These are phyloP conservation scores for Scomber scombrus DNA, from an alignment of 2,113 vertebrate species.

Conservation along the genomic window DNA sequence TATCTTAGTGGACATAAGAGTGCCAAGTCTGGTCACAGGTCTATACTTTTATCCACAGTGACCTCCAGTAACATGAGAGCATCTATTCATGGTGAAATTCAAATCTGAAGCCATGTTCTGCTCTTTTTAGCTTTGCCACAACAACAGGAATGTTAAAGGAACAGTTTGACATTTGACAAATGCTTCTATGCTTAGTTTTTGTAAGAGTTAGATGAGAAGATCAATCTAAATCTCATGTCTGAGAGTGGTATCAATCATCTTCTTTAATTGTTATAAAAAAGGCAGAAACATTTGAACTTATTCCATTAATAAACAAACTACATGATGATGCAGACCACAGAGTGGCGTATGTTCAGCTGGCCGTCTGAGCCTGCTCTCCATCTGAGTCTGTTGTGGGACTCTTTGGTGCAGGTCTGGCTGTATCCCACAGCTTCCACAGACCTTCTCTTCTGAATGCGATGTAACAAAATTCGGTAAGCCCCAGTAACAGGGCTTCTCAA, in stretches of 20 bases:
- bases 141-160: not conserved
- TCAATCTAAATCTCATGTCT: not conserved
- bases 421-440: conserved; percentile 65
- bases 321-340: conserved; percentile 77
- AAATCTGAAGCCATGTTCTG: not conserved
- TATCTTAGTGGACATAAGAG: not conserved
- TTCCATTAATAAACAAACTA: conserved; percentile 37
- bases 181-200: not conserved
- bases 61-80: not conserved
- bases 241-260: not conserved
- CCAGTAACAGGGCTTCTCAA: conserved; percentile 79
- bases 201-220: not conserved
- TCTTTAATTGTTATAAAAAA: not conserved
- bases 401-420: conserved; percentile 20
- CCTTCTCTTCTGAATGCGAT: conserved; percentile 76
- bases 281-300: not conserved
- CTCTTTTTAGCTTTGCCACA: not conserved
- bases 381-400: conserved; percentile 38
- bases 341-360: conserved; percentile 51
- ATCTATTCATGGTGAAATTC: not conserved
- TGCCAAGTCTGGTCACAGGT: conserved; percentile 24
- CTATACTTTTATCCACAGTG: not conserved
- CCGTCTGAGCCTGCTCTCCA: conserved; percentile 51
- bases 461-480: conserved; percentile 79
- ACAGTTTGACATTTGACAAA: not conserved